Evolutionary conservation across 2,113 vertebrate species (phyloP), one percentile per base, ranked within the genome.

Genomic region (Ictalurus punctatus): DNA sequence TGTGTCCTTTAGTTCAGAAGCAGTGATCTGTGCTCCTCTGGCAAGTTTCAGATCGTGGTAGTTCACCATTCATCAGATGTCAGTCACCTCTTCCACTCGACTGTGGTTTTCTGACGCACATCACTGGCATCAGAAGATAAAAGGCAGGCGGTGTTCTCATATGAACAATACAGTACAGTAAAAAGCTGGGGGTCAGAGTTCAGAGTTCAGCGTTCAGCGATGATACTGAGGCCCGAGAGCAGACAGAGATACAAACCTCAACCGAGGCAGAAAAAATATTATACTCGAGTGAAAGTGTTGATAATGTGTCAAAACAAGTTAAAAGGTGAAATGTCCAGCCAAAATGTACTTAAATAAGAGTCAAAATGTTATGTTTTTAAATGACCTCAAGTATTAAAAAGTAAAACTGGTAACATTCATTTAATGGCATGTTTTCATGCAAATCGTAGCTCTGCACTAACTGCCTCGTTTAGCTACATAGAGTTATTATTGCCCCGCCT

Each of bases 1-100:
- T 79, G 76, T 79, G 76, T 14, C 44, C 23, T 73, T 52, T 34
- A 52, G 76, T 52, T 79, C 76, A 79, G n/a, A 79, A 79, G 44
- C 76, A 54, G 44, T n/a, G 27, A n/a, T 80, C 30, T 56, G 25
- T 80, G 52, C 52, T 56, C 78, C 78, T 54, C 44, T 79, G 48
- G 25, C 25, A 54, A 16, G 76, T 17, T 54, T 54, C 78, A 56
- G 27, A 80, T 17, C 6, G 13, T 17, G 56, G 16, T n/a, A 56
- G 52, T 54, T 54, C 78, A 54, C 0, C 48, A 54, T n/a, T 80
- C 78, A 54, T 80, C 78, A 54, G 78, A 25, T 27, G 4, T 52
- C 74, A 48, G 10, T 78, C 14, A 80, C 5, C 48, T 25, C 74
- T 78, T 21, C 21, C 8, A 44, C 40, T 48, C 0, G 21, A 52